A percentile compares a stretch with the other conserved stretches of the same genome.
Conservation (phyloP, 2,888 invertebrate species). For the Merodon equestris region DNA sequence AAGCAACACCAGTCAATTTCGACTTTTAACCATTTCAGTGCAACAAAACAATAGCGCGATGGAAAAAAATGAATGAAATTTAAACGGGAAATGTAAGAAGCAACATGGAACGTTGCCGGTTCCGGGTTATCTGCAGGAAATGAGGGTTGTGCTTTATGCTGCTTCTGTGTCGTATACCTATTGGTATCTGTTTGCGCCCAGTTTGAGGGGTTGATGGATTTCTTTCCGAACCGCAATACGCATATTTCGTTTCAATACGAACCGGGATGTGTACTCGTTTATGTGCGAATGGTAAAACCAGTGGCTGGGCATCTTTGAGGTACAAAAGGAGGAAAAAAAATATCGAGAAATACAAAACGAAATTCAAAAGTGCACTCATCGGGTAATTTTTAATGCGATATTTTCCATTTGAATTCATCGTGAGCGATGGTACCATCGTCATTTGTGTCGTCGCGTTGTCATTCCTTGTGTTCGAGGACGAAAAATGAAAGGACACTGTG, state of each 20-base stretch:
- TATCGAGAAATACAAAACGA: no score
- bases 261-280: conserved; percentile 37
- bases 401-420: conserved; percentile 70
- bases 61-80: no score
- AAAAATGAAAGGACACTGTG: conserved; percentile 15
- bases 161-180: no score
- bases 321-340: no score
- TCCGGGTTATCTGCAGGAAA: conserved; percentile 55
- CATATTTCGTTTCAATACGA: conserved; percentile 50
- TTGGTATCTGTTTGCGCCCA: not conserved
- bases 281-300: conserved; percentile 31
- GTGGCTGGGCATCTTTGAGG: conserved; percentile 63
- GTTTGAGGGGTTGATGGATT: conserved; percentile 67
- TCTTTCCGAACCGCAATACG: conserved; percentile 61
- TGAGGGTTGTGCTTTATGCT: conserved; percentile 50
- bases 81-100: conserved; percentile 40
- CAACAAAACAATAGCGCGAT: conserved; percentile 27
- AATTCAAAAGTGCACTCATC: conserved; percentile 69
- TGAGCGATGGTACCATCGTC: conserved; percentile 25
- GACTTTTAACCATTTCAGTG: conserved; percentile 67
- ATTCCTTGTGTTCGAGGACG: conserved; percentile 1
- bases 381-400: conserved; percentile 72
- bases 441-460: no score
- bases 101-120: conserved; percentile 58
- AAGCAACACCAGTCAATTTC: conserved; percentile 75